phyloP scores from a whole-genome alignment of 2,888 invertebrate genomes.

The Autographa pulchrina region DNA sequence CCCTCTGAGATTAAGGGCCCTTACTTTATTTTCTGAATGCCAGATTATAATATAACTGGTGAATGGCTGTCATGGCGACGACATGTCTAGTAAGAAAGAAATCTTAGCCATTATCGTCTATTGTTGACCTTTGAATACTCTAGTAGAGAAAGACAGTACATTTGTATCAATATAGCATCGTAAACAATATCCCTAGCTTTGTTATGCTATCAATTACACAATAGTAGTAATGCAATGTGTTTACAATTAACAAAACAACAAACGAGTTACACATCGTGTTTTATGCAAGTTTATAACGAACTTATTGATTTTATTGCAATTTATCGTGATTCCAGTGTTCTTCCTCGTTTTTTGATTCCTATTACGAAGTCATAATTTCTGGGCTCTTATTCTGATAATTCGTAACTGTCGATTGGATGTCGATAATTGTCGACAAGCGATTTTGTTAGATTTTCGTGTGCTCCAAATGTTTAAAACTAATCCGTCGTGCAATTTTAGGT shows the following conservation, averaged over 20 bases:
- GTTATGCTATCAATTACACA: neutral
- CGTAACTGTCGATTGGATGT: too few relatives aligned
- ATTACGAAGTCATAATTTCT: too few relatives aligned
- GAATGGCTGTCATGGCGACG: neutral
- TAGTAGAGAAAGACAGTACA: neutral
- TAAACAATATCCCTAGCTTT: slow-evolving; percentile 4
- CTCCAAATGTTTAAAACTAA: too few relatives aligned
- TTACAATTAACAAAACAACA: slow-evolving; percentile 4
- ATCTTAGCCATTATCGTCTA: neutral
- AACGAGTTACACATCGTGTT: neutral
- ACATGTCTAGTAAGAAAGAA: neutral
- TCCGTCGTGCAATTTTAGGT: too few relatives aligned
- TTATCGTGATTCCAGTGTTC: neutral
- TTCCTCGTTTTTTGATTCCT: too few relatives aligned
- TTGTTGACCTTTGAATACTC: slow-evolving; percentile 3
- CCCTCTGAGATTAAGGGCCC: too few relatives aligned
- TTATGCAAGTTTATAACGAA: neutral
- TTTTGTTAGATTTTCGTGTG: too few relatives aligned
- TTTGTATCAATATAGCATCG: slow-evolving; percentile 2
- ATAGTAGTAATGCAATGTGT: neutral
- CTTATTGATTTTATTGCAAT: neutral
- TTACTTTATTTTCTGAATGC: too few relatives aligned
- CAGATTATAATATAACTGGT: too few relatives aligned
- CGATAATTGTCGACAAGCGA: too few relatives aligned
- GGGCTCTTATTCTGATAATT: too few relatives aligned